These are phyloP conservation scores for Melanocharis versteri DNA, from an alignment of 2,113 vertebrate species.

Conservation along the genomic window DNA sequence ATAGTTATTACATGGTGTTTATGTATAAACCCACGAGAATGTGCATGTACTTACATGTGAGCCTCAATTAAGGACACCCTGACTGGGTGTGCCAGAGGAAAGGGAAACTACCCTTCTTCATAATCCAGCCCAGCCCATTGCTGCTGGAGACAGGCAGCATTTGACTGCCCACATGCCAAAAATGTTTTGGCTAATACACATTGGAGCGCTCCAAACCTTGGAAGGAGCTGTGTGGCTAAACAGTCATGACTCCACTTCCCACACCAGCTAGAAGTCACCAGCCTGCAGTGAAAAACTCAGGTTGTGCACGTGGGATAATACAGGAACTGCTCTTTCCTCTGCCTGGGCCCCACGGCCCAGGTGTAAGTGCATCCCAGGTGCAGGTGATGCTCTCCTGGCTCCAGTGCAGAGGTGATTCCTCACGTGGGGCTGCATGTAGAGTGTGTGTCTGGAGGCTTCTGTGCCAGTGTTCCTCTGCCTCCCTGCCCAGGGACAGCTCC, in stretches of 20 bases:
- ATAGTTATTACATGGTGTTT: background rate
- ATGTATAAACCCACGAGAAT: background rate
- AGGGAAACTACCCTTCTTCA: background rate
- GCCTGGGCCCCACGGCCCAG: background rate
- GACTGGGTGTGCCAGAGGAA: slow-evolving; percentile 32
- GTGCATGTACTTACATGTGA: slow-evolving; percentile 33
- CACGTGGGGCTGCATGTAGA: rapidly evolving
- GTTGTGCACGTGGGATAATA: background rate
- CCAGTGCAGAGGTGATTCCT: background rate
- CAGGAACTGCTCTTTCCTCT: background rate
- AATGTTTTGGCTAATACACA: background rate
- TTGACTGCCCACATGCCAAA: background rate
- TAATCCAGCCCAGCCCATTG: background rate
- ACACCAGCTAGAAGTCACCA: background rate
- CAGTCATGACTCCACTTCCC: background rate
- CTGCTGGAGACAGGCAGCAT: background rate
- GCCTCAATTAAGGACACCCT: slow-evolving; percentile 17
- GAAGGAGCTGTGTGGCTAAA: background rate
- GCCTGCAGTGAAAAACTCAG: background rate
- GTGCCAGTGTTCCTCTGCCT: background rate
- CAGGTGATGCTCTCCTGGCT: background rate
- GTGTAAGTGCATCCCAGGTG: rapidly evolving
- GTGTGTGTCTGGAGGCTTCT: background rate
- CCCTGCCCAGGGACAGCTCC: background rate
- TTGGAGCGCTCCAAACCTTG: background rate